Base-by-base conservation (phyloP, 1,140 invertebrate genomes). In the Bombyx mandarina region DNA sequence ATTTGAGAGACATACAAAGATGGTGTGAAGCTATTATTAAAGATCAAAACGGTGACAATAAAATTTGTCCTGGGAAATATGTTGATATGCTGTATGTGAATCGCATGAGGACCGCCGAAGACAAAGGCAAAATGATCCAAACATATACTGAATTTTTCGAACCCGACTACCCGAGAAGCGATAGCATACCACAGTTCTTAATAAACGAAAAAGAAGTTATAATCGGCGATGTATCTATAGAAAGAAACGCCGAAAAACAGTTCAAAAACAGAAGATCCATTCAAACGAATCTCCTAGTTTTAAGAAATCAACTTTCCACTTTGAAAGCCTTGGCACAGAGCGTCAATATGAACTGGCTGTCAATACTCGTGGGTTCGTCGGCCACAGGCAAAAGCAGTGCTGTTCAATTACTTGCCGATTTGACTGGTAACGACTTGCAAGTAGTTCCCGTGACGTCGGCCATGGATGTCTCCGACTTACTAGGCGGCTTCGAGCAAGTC, bases 401-500 rank as follows among this genome's bases (percentile, higher is more conserved):
- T 2, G 92, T 99, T 22, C 92, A 93, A 76, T 88, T 94, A 18
- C 80, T 98, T 35, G 92, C 97, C 0, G 89, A 91, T 63, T 74
- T 99, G 3, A 90, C 91, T 1, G 95, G 95, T 1, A 90, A 92
- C 62, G 89, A 92, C 54, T 87, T 99, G 3, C 90, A 92, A 66
- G 92, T 94, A 1, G 85, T 99, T 56, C 90, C 93, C n/a, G 93
- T 98, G 10, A 98, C 96, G 76, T 94, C 96, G 45, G 93, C 95
- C 47, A 99, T 97, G 92, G 98, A 99, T 75, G 98, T 97, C 0
- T 96, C 94, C 1, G 98, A 99, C 80, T 91, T 99, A 50, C 89
- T 99, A 6, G 98, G 98, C 53, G 96, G 96, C 46, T 99, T 98
- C 84, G 97, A 99, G 91, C 98, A 99, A 91, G 94, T 97, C 66